Base-by-base conservation (phyloP, 2,888 invertebrate species). In the Sclerodermus sp. region DNA sequence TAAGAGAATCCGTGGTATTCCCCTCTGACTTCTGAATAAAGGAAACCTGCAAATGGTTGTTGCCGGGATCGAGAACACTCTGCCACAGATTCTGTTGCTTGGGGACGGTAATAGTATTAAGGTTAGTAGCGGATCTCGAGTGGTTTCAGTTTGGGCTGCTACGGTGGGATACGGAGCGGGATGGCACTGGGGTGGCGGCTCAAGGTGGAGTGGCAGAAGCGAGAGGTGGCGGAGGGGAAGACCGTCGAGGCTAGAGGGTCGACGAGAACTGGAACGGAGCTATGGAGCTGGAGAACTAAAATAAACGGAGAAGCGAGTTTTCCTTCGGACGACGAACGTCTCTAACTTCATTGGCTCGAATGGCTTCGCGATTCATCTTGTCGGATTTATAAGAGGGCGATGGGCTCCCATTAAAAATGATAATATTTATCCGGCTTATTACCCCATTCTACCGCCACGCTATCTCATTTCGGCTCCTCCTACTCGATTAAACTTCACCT, bases 61-160 rank as follows among this genome's bases (percentile, higher is more conserved):
- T 57, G 59, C 55, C 49, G 56, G 55, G 57, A 58, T 64, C 62
- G 61, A 54, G 62, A 57, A 62, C 59, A 57, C 63, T 63, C 55
- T 49, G 61, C 47, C 52, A 58, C 57, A 55, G 57, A 57, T 56
- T 58, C 61, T 50, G 49, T 46, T 43, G 38, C 18, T 41, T 10
- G 44, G 47, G 32, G 58, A 56, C 45, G 58, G 62, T 68, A 68
- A 68, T 62, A 58, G 62, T 58, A 67, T 68, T 68, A 66, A 66
- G 64, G 64, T 68, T 60, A 61, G 68, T 60, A 62, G 64, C 64
- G 61, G 62, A 67, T 68, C 62, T 68, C 57, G 60, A 66, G 62
- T 55, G 60, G 61, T 55, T 60, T 44, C 54, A 45, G 50, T 44
- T 38, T 37, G 23, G 23, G 4, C 8, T 23, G 23, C 4, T 23